These are phyloP conservation scores for Hyposmocoma kahamanoa DNA, from an alignment of 1,140 invertebrate species.

Conservation along the genomic window DNA sequence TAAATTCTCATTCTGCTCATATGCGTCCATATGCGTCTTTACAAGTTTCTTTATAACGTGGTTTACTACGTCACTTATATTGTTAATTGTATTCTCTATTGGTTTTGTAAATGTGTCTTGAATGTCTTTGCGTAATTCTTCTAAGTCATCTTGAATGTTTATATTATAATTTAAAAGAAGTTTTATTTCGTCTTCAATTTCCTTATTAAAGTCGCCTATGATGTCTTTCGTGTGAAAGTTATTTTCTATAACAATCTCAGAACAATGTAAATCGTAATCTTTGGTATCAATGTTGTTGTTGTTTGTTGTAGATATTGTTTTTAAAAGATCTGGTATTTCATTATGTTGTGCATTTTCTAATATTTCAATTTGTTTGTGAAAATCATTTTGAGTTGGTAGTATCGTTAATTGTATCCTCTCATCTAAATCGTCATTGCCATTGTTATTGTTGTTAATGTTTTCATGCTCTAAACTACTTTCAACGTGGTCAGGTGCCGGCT, in stretches of 20 bases:
- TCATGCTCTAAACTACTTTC: slow-evolving; percentile 15
- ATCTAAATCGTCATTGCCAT: slow-evolving; percentile 18
- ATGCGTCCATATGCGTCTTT: slow-evolving; percentile 38
- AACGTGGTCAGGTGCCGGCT: slow-evolving; percentile 26
- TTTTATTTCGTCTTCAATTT: slow-evolving; percentile 73
- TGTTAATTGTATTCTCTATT: slow-evolving; percentile 66
- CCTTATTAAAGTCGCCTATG: slow-evolving; percentile 74
- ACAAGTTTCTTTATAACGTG: slow-evolving; percentile 68
- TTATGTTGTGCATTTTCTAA: slow-evolving; percentile 28
- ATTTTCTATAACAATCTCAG: slow-evolving; percentile 60
- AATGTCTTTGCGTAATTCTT: slow-evolving; percentile 67
- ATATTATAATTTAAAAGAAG: slow-evolving; percentile 62
- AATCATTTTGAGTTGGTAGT: slow-evolving; percentile 12
- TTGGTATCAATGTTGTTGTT: slow-evolving; percentile 46
- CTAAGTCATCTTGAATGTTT: slow-evolving; percentile 66
- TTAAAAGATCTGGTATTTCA: slow-evolving; percentile 57
- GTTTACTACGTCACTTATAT: slow-evolving; percentile 70
- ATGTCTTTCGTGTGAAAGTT: slow-evolving; percentile 66
- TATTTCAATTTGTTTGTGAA: slow-evolving; percentile 14
- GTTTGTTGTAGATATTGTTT: slow-evolving; percentile 36
- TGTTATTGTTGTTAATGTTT: slow-evolving; percentile 39
- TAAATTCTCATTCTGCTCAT: slow-evolving; percentile 23
- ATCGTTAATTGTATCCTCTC: slow-evolving; percentile 12
- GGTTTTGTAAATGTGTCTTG: slow-evolving; percentile 66
- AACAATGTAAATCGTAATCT: slow-evolving; percentile 39